Evolutionary conservation across 2,797 vertebrate species (phyloP), one percentile per base, ranked within the genome.

Genomic region (Etheostoma nigrum): DNA sequence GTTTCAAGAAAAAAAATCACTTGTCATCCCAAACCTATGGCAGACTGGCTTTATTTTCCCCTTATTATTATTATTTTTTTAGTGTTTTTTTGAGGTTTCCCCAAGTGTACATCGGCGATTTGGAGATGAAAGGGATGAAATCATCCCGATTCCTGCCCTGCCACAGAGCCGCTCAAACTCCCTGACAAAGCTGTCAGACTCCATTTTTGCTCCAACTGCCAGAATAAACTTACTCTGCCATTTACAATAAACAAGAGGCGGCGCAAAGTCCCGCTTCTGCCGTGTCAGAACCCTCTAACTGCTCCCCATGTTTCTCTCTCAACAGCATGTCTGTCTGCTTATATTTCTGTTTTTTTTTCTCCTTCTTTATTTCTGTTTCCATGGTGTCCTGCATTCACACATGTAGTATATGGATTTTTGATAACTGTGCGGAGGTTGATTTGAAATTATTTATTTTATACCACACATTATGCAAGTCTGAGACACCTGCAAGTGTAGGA

Each of bases 171-270:
- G 91, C 90, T 95, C 93, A 93, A 91, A 93, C 94, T 95, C 94
- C 90, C 95, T 96, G 95, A 96, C 95, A 95, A 93, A 92, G 87
- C 95, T 96, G 94, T 96, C 95, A 95, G 92, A 79, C 94, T 93
- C 92, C 92, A 96, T 95, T 95, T 94, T 92, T 90, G 91, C 90
- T 78, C 89, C 84, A 92, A 88, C 90, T 90, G 88, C 70, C 57
- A 90, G 78, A 86, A 92, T 93, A 92, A 96, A 96, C 95, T 93
- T 93, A 51, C 60, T 71, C 93, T 95, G 95, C 94, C 95, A 85
- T 86, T 92, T 90, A 92, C 93, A 95, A 95, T 96, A 91, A 92
- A 74, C 85, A 72, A 87, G 60, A 83, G 93, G 74, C 80, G 81
- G 57, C 59, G 67, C 83, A 80, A 90, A 80, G 91, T 87, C 76